Evolutionary conservation across 2,888 invertebrate species (phyloP), one percentile per base, ranked within the genome.

Genomic region (Encarsia formosa): DNA sequence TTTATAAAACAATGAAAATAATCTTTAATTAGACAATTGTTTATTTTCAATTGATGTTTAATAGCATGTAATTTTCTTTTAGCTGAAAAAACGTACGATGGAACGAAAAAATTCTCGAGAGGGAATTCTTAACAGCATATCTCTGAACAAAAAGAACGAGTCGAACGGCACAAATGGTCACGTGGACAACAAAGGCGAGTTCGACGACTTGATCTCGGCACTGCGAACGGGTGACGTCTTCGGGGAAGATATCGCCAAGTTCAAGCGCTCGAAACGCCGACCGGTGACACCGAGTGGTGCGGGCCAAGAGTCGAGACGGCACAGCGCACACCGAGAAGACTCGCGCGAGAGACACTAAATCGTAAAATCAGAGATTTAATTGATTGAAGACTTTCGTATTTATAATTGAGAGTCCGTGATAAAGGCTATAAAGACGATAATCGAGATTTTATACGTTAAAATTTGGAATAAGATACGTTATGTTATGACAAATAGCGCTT

Each of bases 181-280:
- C 38, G 68, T 69, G 18, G 75, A 73, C 52, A 85, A 80, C 51
- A 86, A 91, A 67, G 93, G 95, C 8, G 96, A 96, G 76, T 96
- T 96, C 74, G 96, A 96, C 69, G 96, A 96, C 75, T 79, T 96
- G 62, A 96, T 96, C 69, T 95, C 95, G 0, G 96, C 96, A 0
- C 74, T 96, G 45, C 77, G 95, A 54, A 95, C 96, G 0, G 96
- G 96, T 1, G 94, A 95, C 67, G 94, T 95, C 0, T 96, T 95
- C 68, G 93, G 94, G 1, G 95, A 95, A 69, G 95, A 95, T 70
- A 91, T 95, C 65, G 93, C 93, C 48, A 95, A 95, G 76, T 91
- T 94, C 68, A 88, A 89, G 64, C 76, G 89, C 49, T 87, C 86
- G 39, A 79, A 87, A 59, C 85, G 86, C 63, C 80, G 84, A 29